Base-by-base conservation (phyloP, 2,888 invertebrate genomes). In the Acleris literana region DNA sequence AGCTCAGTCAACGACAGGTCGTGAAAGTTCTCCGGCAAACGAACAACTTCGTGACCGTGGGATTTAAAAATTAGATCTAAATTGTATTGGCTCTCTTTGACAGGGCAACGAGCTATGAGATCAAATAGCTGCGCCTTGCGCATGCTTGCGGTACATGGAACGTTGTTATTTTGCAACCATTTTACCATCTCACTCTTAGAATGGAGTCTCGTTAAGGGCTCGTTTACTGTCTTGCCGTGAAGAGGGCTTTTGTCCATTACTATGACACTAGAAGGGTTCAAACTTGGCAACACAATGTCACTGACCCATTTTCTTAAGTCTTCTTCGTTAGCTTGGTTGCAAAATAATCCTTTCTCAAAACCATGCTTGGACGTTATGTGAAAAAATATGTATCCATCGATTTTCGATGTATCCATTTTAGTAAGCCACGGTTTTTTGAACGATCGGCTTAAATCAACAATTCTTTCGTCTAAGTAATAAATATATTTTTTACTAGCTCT, bases 301-400 rank as follows among this genome's bases (percentile, higher is more conserved):
- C 70, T 69, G n/a, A 87, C 54, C 88, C 86, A 88, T 66, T 82
- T 86, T n/a, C 67, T 74, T 46, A 82, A 84, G 54, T 76, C 71
- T 25, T 76, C 70, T 71, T 70, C 71, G 18, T 72, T 71, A 9
- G 75, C 69, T 58, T 76, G 67, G 62, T 74, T 78, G 57, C 74
- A 74, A 65, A 79, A 84, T 65, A 87, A 70, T 46, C 79, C 80
- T 71, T 73, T 72, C 44, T 73, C 64, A 5, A 79, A 75, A 46
- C 80, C 79, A 11, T 61, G 43, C 46, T 67, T 76, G 33, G 82
- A 76, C 48, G 83, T 66, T 17, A 80, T 75, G 74, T 81, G 80
- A 60, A 80, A 79, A 52, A 82, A 76, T 20, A 74, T 63, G 57
- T 72, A 74, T 55, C 71, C 68, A 18, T 75, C 65, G 20, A 39